Evolutionary conservation across 2,888 invertebrate genomes (phyloP).

Genomic region (Aquatica leii): DNA sequence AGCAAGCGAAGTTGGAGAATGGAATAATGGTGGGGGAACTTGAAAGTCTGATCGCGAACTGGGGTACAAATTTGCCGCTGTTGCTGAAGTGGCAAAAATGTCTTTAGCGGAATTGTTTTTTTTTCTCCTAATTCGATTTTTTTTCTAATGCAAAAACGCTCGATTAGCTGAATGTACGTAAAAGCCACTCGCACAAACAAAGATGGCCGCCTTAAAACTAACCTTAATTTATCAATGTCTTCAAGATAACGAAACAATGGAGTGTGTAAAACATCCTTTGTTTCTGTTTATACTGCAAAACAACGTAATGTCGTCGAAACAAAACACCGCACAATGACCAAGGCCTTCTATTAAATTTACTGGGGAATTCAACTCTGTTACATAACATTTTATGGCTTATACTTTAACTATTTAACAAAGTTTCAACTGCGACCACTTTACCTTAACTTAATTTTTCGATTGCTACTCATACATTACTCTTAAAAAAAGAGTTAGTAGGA

Average conservation of each 20-base stretch:
- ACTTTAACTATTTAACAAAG: conserved; percentile 44
- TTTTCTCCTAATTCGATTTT: background rate
- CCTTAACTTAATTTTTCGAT: too few relatives aligned
- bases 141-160: background rate
- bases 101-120: too few relatives aligned
- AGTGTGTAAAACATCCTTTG: conserved; percentile 62
- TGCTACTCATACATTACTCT: too few relatives aligned
- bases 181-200: conserved; percentile 49
- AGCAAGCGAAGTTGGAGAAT: conserved; percentile 43
- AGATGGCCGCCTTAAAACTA: conserved; percentile 62
- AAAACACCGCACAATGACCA: conserved; percentile 59
- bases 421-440: conserved; percentile 16
- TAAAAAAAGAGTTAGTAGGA: too few relatives aligned
- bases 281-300: conserved; percentile 60
- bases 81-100: too few relatives aligned
- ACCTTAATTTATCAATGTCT: conserved; percentile 64
- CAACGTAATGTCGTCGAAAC: conserved; percentile 57
- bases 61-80: conserved; percentile 19
- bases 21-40: conserved; percentile 41
- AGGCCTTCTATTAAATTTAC: conserved; percentile 57
- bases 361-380: conserved; percentile 51
- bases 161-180: conserved; percentile 21
- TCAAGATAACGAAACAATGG: conserved; percentile 63
- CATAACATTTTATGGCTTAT: conserved; percentile 50
- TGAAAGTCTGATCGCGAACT: conserved; percentile 27